Base-by-base conservation (phyloP, 2,797 vertebrate genomes). In the Pogonophryne albipinna region DNA sequence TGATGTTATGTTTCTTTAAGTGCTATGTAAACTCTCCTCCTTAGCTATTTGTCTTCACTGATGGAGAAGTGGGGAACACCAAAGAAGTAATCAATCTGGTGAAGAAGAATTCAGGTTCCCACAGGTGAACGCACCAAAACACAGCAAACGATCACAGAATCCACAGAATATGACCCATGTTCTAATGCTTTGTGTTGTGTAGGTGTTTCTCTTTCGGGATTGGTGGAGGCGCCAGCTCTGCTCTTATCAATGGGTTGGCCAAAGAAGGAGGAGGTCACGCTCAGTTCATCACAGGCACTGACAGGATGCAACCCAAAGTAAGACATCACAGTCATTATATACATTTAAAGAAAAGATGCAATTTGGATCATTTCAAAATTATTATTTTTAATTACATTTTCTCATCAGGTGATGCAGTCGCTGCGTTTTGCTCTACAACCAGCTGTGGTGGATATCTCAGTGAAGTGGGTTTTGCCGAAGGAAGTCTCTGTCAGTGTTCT, bases 121-220 rank as follows among this genome's bases (percentile, higher is more conserved):
- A 96, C 91, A 94, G 95, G 95, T 96, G 45, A 38, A 38, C 34
- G 27, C 27, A 27, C 34, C 7, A 38, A 38, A 8, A 38, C 34
- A 38, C 34, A 38, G 34, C 8, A 38, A 38, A 38, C 27, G 27
- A 27, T 27, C 27, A 27, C 34, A 38, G 34, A 8, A 38, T 38
- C 34, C 27, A 6, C 34, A 8, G 34, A 52, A 52, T 42, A 19
- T 42, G 20, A 17, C 4, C 11, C 19, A 14, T 38, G 11, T 38
- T 31, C 6, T 53, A 10, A 10, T n/a, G 45, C 6, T 50, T 20
- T 58, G 45, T 82, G 42, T 81, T 0, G 83, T 86, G 52, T 70
- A 97, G 96, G 74, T 97, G 96, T 84, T 97, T 97, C 85, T 93
- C 96, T 7, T 97, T 97, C 79, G 96, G 96, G 27, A 97, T 97